Base-by-base conservation (phyloP, 2,113 vertebrate genomes). In the Girardinichthys multiradiatus region DNA sequence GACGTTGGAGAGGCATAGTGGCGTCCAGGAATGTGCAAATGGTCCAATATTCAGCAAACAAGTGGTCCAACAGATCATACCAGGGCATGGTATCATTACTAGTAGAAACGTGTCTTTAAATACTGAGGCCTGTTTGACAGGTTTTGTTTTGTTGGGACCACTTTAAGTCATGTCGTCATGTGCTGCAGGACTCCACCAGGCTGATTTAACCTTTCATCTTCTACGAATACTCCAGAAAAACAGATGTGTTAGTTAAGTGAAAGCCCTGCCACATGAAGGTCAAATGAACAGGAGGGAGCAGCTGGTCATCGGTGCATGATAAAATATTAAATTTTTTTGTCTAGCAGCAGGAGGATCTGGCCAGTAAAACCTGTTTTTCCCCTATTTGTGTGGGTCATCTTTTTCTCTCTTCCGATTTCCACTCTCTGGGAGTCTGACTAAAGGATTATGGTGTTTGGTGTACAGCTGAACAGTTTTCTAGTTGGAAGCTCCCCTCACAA, bases 401-500 rank as follows among this genome's bases (percentile, higher is more conserved):
- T 2, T 45, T 1, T 45, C 17, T 19, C 17, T 45, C 17, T n/a
- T 9, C 48, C 2, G 48, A 54, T 21, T 24, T 21, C 6, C 45
- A 51, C 4, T 51, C 19, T 39, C 7, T 51, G 45, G 15, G 45
- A 51, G 48, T 54, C 48, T 51, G 21, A 51, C 21, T 10, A 11
- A 54, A 24, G 1, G 10, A 39, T 39, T 33, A 33, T 33, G 31
- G 31, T 6, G n/a, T n/a, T n/a, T n/a, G n/a, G n/a, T n/a, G n/a
- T 54, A 54, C 48, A 54, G 48, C 6, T 9, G 48, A 54, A 21
- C 2, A 7, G 68, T 48, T 0, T 67, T 80, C 68, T 71, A 35
- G 42, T 65, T 58, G 67, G 51, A 69, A 42, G 64, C 48, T 45
- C 59, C 37, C n/a, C 57, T 75, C 54, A 26, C 59, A 27, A 19